Evolutionary conservation across 92 coral and sea anemone genomes (phyloP), one percentile per base, ranked within the genome.

Genomic region (Paragorgia papillata): DNA sequence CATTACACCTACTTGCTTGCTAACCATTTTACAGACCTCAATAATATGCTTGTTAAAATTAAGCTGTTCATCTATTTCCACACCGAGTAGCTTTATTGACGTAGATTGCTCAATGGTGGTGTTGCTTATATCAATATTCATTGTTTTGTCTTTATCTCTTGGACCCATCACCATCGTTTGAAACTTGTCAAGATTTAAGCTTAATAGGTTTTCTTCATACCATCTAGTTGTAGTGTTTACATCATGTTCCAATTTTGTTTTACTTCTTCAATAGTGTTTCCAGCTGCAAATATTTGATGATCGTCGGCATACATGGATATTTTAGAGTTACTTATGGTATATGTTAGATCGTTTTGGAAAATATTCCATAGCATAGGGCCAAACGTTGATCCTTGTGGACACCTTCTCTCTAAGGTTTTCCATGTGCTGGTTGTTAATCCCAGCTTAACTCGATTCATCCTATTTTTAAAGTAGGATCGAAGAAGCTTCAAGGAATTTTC

Each of bases 361-460:
- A 66, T 55, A 15, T 71, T 71, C 78, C 78, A 71, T 19, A 71
- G 49, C 46, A 71, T 29, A 19, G 78, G 78, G 22, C 79, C 83
- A 25, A 73, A 30, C 20, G 58, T 75, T 4, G 82, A 80, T 22
- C 85, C 82, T 62, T 80, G 85, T 57, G 89, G 82, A 22, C 79
- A 80, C 40, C 89, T 85, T 1, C 85, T 28, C 14, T 57, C 57
- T 71, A 73, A 2, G 0, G 60, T 56, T 53, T 49, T 85, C 82
- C 79, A 80, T 35, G 76, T 69, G 40, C 88, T 79, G n/a, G 54
- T 48, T 31, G n/a, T 46, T 30, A 35, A 9, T 65, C 88, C 85
- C 13, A 85, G 57, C 31, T 56, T 66, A 10, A 80, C 80, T 31
- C 85, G 54, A 19, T 80, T 64, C 2, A 7, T 31, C 13, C 70